These are phyloP conservation scores for Acleris sparsana DNA, from an alignment of 2,888 invertebrate species.

Conservation along the genomic window DNA sequence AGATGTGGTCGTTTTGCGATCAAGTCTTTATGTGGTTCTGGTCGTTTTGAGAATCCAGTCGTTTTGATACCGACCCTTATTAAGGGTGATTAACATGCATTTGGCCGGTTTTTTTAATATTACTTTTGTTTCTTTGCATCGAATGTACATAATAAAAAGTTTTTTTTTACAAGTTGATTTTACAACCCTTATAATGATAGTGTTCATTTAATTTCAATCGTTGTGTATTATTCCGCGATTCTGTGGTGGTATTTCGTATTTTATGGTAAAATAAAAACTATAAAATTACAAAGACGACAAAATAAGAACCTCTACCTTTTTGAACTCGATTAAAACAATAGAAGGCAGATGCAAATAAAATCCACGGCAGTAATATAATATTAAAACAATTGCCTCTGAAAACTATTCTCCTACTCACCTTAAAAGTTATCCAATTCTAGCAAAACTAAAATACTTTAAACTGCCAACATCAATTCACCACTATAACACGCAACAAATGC, in stretches of 20 bases:
- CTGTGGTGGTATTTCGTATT: neutral
- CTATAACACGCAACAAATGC: conserved; percentile 14
- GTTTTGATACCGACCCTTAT: too few relatives aligned
- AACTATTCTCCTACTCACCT: conserved; percentile 13
- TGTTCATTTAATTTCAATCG: neutral
- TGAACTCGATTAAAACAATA: neutral
- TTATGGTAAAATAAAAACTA: neutral
- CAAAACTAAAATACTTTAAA: neutral
- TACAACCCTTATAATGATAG: too few relatives aligned
- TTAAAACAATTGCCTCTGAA: neutral
- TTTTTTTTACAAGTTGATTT: too few relatives aligned
- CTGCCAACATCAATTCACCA: conserved; percentile 3
- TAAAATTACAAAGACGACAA: neutral
- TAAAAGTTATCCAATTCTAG: conserved; percentile 4
- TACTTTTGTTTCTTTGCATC: too few relatives aligned
- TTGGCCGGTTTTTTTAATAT: too few relatives aligned
- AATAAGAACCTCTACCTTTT: neutral
- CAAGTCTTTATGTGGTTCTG: too few relatives aligned
- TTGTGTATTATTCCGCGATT: too few relatives aligned
- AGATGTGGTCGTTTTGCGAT: too few relatives aligned
- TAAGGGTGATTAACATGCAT: too few relatives aligned
- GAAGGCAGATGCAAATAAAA: neutral
- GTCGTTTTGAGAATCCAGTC: too few relatives aligned
- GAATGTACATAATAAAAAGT: too few relatives aligned
- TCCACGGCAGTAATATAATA: neutral